A percentile compares a stretch with the other conserved stretches of the same genome.
Evolutionary conservation across 2,888 invertebrate genomes (phyloP).

Genomic region (Camptogramma bilineatum): DNA sequence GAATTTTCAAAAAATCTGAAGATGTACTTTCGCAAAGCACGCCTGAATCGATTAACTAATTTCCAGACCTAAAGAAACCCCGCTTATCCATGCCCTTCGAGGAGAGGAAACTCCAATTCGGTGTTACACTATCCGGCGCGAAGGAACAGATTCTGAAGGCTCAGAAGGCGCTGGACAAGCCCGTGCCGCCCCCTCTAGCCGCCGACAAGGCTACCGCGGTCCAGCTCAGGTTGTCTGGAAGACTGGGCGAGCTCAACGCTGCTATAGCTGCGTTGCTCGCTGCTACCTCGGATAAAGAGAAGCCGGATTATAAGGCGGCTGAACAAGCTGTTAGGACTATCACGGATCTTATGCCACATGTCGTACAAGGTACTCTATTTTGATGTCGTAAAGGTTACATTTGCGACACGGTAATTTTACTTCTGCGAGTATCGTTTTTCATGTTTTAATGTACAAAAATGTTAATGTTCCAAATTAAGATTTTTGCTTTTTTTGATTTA

Average conservation of each 20-base stretch:
- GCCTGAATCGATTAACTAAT: background rate
- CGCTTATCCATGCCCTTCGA: slow-evolving; percentile 5
- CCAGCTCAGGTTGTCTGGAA: slow-evolving; percentile 39
- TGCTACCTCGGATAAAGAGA: slow-evolving; percentile 47
- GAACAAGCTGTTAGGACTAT: slow-evolving; percentile 51
- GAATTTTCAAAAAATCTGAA: too few species aligned
- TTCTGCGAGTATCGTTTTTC: too few species aligned
- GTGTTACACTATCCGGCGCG: slow-evolving; percentile 17
- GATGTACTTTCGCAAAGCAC: too few species aligned
- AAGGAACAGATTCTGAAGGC: slow-evolving; percentile 27
- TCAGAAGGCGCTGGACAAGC: slow-evolving; percentile 34
- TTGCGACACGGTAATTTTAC: too few species aligned
- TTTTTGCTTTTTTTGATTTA: too few species aligned
- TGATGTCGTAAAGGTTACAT: background rate
- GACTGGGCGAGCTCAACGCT: slow-evolving; percentile 51
- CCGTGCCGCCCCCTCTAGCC: slow-evolving; percentile 23
- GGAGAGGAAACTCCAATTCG: slow-evolving; percentile 32
- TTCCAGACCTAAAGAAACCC: slow-evolving; percentile 15
- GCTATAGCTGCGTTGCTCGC: slow-evolving; percentile 52
- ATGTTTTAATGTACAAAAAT: too few species aligned
- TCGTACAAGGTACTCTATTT: slow-evolving; percentile 49
- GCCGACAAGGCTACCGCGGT: slow-evolving; percentile 37
- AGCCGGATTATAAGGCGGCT: slow-evolving; percentile 52
- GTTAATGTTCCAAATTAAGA: too few species aligned
- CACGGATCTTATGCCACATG: slow-evolving; percentile 52